Conservation (phyloP, 2,797 vertebrate genomes). For the Lutjanus campechanus region DNA sequence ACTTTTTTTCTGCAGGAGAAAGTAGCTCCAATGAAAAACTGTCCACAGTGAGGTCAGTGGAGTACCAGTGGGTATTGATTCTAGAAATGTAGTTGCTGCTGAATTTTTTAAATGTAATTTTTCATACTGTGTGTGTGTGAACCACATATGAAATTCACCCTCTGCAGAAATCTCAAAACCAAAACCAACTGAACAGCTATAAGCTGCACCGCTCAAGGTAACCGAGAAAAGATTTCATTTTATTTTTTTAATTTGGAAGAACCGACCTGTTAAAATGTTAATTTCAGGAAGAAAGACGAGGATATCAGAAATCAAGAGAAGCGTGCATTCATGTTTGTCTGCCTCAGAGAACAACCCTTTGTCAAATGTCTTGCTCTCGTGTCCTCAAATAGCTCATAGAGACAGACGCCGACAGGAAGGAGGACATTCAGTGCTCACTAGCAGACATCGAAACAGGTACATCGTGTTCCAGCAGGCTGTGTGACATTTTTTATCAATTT, state of each 20-base stretch:
- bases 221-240: not conserved
- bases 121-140: not conserved
- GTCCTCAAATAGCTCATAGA: conserved; percentile 20
- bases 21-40: not conserved
- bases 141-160: conserved; percentile 1
- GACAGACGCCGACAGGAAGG: not conserved
- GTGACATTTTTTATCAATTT: conserved; percentile 12
- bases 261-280: not conserved
- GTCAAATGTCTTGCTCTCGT: conserved; percentile 28
- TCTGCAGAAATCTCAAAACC: conserved; percentile 25
- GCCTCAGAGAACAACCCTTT: conserved; percentile 5
- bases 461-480: not conserved
- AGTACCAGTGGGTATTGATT: not conserved
- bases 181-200: not conserved
- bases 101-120: not conserved
- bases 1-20: not conserved
- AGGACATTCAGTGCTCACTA: not conserved
- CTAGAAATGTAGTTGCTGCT: not conserved
- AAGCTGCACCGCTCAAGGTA: not conserved
- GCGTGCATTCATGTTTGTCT: not conserved
- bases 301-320: not conserved
- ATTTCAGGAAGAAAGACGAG: not conserved
- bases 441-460: not conserved
- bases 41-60: not conserved
- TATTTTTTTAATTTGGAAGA: not conserved